Evolutionary conservation across 2,797 vertebrate species (phyloP).

Genomic region (Saguinus oedipus): DNA sequence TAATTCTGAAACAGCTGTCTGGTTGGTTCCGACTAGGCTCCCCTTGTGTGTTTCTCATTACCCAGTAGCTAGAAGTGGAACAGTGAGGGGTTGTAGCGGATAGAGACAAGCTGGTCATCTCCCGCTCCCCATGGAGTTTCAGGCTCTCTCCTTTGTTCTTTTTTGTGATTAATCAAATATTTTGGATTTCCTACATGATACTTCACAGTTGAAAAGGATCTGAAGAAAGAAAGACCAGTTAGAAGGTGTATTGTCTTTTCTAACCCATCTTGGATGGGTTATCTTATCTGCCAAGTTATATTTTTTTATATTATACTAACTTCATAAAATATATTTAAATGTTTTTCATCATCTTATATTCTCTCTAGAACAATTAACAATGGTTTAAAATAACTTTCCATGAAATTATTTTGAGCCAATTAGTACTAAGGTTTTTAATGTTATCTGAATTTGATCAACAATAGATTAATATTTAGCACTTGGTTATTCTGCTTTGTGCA

Average conservation of each 20-base stretch:
- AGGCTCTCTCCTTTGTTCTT: not conserved
- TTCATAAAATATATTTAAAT: not conserved
- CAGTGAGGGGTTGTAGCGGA: fast-evolving
- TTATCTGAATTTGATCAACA: not conserved
- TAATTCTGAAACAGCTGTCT: not conserved
- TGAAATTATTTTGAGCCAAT: not conserved
- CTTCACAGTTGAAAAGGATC: not conserved
- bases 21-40: not conserved
- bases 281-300: not conserved
- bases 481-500: not conserved
- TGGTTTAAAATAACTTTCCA: not conserved
- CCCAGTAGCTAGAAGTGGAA: not conserved
- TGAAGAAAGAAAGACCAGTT: not conserved
- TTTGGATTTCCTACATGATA: not conserved
- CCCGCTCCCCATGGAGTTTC: not conserved
- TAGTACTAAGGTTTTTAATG: not conserved
- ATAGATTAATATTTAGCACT: not conserved
- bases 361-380: not conserved
- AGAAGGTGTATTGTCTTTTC: not conserved
- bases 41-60: not conserved
- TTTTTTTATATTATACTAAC: not conserved
- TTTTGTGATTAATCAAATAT: not conserved
- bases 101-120: fast-evolving
- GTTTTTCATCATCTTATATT: not conserved
- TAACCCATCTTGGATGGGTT: not conserved